Evolutionary conservation across 64 coral and sea anemone species (phyloP).

Genomic region (Porites australiensis): DNA sequence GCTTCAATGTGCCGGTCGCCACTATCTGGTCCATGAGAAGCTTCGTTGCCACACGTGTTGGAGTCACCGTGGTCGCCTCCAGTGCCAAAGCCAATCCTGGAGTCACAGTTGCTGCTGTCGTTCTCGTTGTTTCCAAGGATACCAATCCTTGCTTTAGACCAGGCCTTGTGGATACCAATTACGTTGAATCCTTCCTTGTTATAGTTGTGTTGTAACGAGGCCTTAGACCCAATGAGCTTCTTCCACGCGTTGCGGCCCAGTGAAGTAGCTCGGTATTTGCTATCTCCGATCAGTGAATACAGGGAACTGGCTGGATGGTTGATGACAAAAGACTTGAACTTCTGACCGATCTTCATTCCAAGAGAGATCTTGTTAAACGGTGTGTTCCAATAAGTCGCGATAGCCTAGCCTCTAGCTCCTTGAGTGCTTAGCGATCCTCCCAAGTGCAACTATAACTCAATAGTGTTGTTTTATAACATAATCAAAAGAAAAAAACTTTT

Average conservation of each 20-base stretch:
- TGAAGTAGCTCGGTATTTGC: neutral
- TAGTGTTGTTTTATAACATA: too few relatives aligned
- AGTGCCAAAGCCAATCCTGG: constrained; percentile 59
- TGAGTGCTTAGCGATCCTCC: too few relatives aligned
- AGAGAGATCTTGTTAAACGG: neutral
- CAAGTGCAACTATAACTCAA: too few relatives aligned
- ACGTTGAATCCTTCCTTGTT: constrained; percentile 35
- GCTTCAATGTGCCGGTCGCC: constrained; percentile 18
- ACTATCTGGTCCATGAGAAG: neutral
- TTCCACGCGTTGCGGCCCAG: neutral
- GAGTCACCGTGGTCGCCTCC: constrained; percentile 27
- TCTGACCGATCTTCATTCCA: neutral
- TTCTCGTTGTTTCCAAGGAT: constrained; percentile 15
- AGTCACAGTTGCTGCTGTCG: constrained; percentile 2
- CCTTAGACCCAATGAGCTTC: neutral
- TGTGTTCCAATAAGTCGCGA: neutral
- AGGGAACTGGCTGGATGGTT: neutral
- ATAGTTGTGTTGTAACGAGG: constrained; percentile 31
- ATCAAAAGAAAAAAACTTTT: too few relatives aligned
- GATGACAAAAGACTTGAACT: neutral
- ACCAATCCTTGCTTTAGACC: constrained; percentile 50
- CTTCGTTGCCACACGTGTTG: constrained; percentile 59
- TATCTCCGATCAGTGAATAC: neutral
- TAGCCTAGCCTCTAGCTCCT: too few relatives aligned
- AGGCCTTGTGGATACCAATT: neutral